phyloP scores from a whole-genome alignment of 2,113 vertebrate species.

The Bufo gargarizans region DNA sequence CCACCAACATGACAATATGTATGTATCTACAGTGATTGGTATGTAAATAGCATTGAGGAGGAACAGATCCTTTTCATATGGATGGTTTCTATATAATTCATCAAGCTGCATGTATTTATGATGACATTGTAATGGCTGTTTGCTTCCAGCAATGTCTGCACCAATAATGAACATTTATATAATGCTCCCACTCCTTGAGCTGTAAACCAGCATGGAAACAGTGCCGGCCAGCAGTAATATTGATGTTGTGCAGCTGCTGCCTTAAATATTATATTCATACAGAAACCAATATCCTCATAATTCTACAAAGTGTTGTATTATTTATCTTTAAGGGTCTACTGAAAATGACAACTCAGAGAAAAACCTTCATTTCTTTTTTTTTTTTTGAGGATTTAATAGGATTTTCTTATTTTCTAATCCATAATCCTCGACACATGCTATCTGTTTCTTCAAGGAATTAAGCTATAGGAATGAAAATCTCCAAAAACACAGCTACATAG shows the following conservation, averaged over 20 bases:
- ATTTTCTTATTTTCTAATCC: conserved; percentile 53
- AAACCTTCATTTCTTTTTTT: conserved; percentile 52
- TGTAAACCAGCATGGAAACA: conserved; percentile 17
- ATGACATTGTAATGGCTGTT: not conserved
- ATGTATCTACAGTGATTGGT: not conserved
- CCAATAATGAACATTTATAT: conserved; percentile 24
- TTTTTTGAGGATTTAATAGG: conserved; percentile 48
- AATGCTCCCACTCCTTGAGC: not conserved
- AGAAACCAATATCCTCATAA: conserved; percentile 35
- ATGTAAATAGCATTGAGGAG: not conserved
- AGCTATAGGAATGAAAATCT: conserved; percentile 61
- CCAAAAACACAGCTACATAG: conserved; percentile 45
- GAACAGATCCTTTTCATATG: not conserved
- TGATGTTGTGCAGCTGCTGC: conserved; percentile 43
- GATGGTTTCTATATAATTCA: not conserved
- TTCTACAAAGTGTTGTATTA: conserved; percentile 29
- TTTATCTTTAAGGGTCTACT: conserved; percentile 39
- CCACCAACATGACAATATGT: not conserved
- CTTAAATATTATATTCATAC: conserved; percentile 30
- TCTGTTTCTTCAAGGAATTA: conserved; percentile 59
- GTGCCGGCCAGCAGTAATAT: not conserved
- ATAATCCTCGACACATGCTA: conserved; percentile 56
- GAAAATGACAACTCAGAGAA: conserved; percentile 31
- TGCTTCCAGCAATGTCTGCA: not conserved
- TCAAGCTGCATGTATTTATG: not conserved